Percentiles rank a stretch among this genome's conserved stretches.
These are phyloP conservation scores for Cricetomys ansorgei DNA, from an alignment of 2,113 vertebrate species.

Conservation along the genomic window DNA sequence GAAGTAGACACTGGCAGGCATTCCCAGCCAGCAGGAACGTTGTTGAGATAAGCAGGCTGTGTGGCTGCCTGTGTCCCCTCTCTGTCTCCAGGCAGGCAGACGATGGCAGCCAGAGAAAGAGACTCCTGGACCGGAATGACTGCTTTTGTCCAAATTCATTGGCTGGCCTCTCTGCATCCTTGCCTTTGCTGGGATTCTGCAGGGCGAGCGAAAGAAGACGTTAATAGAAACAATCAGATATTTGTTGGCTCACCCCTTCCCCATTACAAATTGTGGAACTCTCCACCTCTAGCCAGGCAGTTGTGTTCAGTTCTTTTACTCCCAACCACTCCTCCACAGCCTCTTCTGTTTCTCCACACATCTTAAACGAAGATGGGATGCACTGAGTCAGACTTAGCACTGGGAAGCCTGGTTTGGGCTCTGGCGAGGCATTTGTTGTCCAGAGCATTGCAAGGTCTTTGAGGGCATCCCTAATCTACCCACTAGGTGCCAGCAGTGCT, in stretches of 20 bases:
- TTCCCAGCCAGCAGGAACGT: neutral
- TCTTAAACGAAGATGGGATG: neutral
- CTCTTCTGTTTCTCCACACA: neutral
- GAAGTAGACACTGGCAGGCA: neutral
- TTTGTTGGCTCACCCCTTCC: neutral
- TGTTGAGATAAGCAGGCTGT: constrained; percentile 36
- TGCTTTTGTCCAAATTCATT: neutral
- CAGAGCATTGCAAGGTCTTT: too few relatives aligned
- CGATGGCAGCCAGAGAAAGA: neutral
- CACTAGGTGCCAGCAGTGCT: neutral
- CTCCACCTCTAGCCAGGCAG: neutral
- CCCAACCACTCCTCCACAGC: accelerated
- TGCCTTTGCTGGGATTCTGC: neutral
- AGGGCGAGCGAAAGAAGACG: neutral
- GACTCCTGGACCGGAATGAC: neutral
- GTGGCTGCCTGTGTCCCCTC: neutral
- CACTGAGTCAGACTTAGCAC: neutral
- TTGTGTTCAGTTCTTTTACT: neutral
- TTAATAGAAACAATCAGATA: neutral
- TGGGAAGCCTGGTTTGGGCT: neutral
- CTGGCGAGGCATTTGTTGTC: neutral
- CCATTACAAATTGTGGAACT: neutral
- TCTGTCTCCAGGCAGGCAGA: neutral
- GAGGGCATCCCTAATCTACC: neutral
- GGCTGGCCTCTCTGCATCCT: neutral